Evolutionary conservation across 2,113 vertebrate genomes (phyloP), one percentile per base, ranked within the genome.

Genomic region (Butorides virescens): DNA sequence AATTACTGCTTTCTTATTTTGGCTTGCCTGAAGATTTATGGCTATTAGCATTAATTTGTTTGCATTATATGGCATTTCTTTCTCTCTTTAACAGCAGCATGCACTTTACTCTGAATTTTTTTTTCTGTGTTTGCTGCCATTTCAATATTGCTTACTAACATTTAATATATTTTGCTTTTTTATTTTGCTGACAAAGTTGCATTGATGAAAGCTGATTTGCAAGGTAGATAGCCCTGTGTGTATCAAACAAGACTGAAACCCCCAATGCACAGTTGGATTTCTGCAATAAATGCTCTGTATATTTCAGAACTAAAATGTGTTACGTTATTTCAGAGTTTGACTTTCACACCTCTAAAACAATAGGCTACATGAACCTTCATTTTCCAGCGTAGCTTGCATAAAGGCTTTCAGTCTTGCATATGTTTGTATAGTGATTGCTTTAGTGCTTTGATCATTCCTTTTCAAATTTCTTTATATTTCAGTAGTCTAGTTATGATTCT

Each of bases 201-300:
- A 99, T 99, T 99, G 99, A 99, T 99, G 99, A 99, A 99, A 99
- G 99, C 99, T 99, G 99, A 99, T 99, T 99, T 99, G 98, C 99
- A 99, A 99, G 99, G 99, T 99, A 99, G 99, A 99, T 98, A 98
- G 99, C 98, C 98, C 98, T 98, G 97, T 99, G 94, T 99, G 99
- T 99, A 98, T 97, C 94, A 98, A 98, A 97, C 97, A 98, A 99
- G 98, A 99, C 98, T 99, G 98, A 98, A 98, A 98, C 97, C 98
- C 98, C 80, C 81, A 94, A 96, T 97, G 97, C 96, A 78, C 94
- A 62, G 79, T 95, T 88, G 92, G 84, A 96, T 93, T 94, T 81
- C 86, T 92, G 86, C 95, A 97, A 88, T 93, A 97, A 94, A 90
- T 44, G 75, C 88, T 96, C 80, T 86, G 77, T 74, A 91, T 61